A percentile compares a stretch with the other conserved stretches of the same genome.
These are phyloP conservation scores for Pristionchus fissidentatus DNA, from an alignment of 2,888 invertebrate genomes.

Conservation along the genomic window DNA sequence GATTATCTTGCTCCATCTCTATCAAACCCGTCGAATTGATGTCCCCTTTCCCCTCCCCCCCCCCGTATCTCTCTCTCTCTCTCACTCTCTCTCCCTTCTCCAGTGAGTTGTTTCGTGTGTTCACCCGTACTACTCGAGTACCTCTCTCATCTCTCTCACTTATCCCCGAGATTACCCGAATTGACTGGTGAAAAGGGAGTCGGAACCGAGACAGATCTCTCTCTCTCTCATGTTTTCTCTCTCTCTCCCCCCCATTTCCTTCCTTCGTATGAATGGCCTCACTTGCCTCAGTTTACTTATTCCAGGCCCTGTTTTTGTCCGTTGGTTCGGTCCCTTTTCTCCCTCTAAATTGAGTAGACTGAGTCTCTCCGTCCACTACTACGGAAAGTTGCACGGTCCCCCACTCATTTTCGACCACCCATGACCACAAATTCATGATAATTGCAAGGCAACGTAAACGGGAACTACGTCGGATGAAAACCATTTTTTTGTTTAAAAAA, in stretches of 20 bases:
- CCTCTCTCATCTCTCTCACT: slow-evolving; percentile 17
- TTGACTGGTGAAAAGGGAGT: not conserved
- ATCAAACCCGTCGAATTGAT: slow-evolving; percentile 40
- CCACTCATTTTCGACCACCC: slow-evolving; percentile 14
- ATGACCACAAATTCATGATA: too few relatives aligned
- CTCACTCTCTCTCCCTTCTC: not conserved
- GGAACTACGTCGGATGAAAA: too few relatives aligned
- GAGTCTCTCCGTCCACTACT: slow-evolving; percentile 9
- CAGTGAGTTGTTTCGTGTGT: slow-evolving; percentile 44
- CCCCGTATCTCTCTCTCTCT: not conserved
- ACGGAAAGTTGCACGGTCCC: not conserved
- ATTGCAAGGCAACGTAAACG: too few relatives aligned
- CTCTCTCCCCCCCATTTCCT: not conserved
- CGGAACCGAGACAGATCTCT: not conserved
- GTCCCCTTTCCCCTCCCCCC: not conserved
- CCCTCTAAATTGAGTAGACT: not conserved
- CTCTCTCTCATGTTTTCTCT: not conserved
- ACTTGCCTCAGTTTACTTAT: slow-evolving; percentile 13
- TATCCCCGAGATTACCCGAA: not conserved
- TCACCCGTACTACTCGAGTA: slow-evolving; percentile 24
- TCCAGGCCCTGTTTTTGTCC: slow-evolving; percentile 1
- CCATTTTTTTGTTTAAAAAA: too few relatives aligned
- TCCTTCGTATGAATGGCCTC: not conserved
- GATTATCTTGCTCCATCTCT: slow-evolving; percentile 43
- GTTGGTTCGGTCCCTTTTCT: not conserved